A percentile compares a stretch with the other conserved stretches of the same genome.
Conservation (phyloP, 2,888 invertebrate genomes). For the Hydriomena furcata region DNA sequence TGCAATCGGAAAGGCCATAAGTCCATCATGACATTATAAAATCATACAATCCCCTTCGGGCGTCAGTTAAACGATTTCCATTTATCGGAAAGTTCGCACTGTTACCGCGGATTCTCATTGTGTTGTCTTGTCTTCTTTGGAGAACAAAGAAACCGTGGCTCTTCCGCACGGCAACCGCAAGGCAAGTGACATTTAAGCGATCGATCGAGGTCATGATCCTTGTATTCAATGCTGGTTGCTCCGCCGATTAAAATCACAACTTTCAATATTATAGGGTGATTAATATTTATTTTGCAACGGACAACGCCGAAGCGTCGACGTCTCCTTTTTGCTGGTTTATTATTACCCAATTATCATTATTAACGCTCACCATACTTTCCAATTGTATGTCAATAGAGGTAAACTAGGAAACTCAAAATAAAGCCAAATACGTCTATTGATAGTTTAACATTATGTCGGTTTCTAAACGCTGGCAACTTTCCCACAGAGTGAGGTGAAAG, state of each 20-base stretch:
- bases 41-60: slow-evolving; percentile 40
- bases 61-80: slow-evolving; percentile 48
- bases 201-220: slow-evolving; percentile 70
- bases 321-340: slow-evolving; percentile 8
- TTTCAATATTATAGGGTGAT: slow-evolving; percentile 35
- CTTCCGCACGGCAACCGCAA: slow-evolving; percentile 72
- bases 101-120: slow-evolving; percentile 65
- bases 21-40: slow-evolving; percentile 42
- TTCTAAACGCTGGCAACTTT: slow-evolving; percentile 77
- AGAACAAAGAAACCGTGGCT: slow-evolving; percentile 65
- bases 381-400: slow-evolving; percentile 14
- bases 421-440: slow-evolving; percentile 32
- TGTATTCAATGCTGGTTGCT: slow-evolving; percentile 50
- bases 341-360: slow-evolving; percentile 8
- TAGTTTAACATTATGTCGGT: slow-evolving; percentile 58
- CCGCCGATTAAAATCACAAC: slow-evolving; percentile 39
- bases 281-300: slow-evolving; percentile 32
- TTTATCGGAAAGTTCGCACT: slow-evolving; percentile 56
- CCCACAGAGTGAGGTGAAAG: slow-evolving; percentile 75
- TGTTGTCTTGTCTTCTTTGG: slow-evolving; percentile 59
- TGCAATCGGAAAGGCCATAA: slow-evolving; percentile 16
- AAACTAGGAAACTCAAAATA: slow-evolving; percentile 13
- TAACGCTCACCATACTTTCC: slow-evolving; percentile 13
- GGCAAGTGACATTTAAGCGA: slow-evolving; percentile 77
- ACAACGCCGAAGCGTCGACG: slow-evolving; percentile 3